phyloP scores from a whole-genome alignment of 2,797 vertebrate genomes.

The Platalea minor region DNA sequence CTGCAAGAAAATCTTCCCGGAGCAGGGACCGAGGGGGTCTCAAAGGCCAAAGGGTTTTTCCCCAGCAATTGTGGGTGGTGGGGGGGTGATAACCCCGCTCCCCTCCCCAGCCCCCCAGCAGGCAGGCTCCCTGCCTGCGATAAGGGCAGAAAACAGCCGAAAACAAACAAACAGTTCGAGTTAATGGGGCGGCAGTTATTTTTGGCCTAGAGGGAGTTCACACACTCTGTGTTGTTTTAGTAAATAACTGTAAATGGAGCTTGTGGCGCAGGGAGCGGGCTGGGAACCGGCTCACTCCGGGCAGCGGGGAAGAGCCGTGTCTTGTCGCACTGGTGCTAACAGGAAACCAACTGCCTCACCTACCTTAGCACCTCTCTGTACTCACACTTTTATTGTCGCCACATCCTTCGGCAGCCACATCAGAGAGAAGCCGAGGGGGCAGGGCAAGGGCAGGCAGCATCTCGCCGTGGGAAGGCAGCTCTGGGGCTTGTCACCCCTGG shows the following conservation, averaged over 20 bases:
- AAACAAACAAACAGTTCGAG: conserved; percentile 56
- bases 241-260: conserved; percentile 50
- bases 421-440: not conserved
- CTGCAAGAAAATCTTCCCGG: fast-evolving
- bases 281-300: not conserved
- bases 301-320: not conserved
- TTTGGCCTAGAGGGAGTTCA: conserved; percentile 55
- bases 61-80: fast-evolving
- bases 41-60: not conserved
- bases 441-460: not conserved
- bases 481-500: not conserved
- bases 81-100: not conserved
- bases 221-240: conserved; percentile 52
- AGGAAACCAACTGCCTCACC: conserved; percentile 27
- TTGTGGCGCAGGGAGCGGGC: not conserved
- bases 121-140: not conserved
- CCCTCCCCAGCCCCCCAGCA: not conserved
- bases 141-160: not conserved
- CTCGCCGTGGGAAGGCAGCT: not conserved
- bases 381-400: conserved; percentile 10
- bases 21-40: not conserved
- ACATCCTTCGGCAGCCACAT: conserved; percentile 39
- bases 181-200: conserved; percentile 54
- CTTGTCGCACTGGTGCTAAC: not conserved
- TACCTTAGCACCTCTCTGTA: conserved; percentile 7